Evolutionary conservation across 2,888 invertebrate genomes (phyloP).

Genomic region (Balanococcus diminutus): DNA sequence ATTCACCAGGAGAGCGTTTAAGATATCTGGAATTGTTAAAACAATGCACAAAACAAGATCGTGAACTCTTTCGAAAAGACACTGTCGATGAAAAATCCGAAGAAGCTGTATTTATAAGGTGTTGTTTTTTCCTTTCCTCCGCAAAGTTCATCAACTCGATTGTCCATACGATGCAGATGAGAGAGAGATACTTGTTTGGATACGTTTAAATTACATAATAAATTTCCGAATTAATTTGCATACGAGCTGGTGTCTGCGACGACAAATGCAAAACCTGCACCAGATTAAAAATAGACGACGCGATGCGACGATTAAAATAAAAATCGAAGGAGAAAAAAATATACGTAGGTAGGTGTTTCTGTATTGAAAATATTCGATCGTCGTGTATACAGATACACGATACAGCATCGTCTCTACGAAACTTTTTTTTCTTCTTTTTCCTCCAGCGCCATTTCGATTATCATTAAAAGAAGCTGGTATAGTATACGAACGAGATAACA

Average conservation of each 20-base stretch:
- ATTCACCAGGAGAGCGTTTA: too few species aligned
- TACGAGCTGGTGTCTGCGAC: constrained; percentile 3
- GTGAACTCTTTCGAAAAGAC: background rate
- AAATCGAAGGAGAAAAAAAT: background rate
- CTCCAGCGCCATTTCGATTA: constrained; percentile 34
- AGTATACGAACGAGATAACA: constrained; percentile 15
- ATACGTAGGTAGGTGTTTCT: background rate
- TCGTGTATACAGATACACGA: background rate
- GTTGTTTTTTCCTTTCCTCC: background rate
- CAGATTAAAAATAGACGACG: background rate
- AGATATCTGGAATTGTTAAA: background rate
- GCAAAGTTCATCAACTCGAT: background rate
- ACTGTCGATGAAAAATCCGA: background rate
- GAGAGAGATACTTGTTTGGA: constrained; percentile 6
- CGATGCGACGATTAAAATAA: background rate
- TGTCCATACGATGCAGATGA: background rate
- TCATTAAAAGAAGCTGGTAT: constrained; percentile 21
- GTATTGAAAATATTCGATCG: background rate
- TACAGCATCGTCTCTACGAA: background rate
- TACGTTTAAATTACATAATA: constrained; percentile 4
- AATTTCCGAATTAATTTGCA: constrained; percentile 26
- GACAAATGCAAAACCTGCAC: constrained; percentile 24
- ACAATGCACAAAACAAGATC: background rate
- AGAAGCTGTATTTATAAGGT: background rate
- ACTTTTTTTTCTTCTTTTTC: background rate